Percentiles rank a stretch among this genome's conserved stretches.
Conservation (phyloP, 23 tunicate genomes). For the Ciona savignyi region DNA sequence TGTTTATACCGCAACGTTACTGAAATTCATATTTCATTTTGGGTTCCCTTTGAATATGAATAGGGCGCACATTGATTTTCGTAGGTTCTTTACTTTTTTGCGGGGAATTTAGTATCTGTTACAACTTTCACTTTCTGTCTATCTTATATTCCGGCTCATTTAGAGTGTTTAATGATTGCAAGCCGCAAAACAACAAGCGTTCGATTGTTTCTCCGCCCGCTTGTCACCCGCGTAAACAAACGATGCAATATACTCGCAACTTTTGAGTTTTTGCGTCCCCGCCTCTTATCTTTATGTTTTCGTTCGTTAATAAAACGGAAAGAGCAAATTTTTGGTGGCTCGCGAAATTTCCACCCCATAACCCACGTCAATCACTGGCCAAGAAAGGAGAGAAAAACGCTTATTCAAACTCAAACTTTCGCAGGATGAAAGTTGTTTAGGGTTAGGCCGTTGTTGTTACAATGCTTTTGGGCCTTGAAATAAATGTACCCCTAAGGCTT, state of each 20-base stretch:
- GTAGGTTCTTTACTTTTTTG: no score
- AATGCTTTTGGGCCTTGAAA: not conserved
- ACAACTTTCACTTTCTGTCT: no score
- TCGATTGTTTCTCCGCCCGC: not conserved
- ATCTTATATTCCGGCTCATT: no score
- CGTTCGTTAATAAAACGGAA: not conserved
- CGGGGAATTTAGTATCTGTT: no score
- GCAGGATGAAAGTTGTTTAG: not conserved
- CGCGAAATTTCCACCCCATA: not conserved
- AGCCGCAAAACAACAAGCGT: not conserved
- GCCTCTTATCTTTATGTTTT: not conserved
- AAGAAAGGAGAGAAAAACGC: not conserved
- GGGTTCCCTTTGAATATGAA: no score
- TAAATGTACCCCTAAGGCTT: no score
- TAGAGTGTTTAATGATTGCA: no score
- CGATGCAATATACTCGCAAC: not conserved
- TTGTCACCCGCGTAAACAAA: not conserved
- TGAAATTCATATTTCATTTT: no score
- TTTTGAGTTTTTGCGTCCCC: no score
- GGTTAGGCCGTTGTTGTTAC: not conserved
- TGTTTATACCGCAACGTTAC: no score
- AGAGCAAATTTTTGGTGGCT: not conserved
- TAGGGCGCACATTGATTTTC: no score
- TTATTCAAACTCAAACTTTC: no score
- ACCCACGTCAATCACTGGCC: not conserved